Evolutionary conservation across 2,113 vertebrate species (phyloP).

Genomic region (Redunca redunca): DNA sequence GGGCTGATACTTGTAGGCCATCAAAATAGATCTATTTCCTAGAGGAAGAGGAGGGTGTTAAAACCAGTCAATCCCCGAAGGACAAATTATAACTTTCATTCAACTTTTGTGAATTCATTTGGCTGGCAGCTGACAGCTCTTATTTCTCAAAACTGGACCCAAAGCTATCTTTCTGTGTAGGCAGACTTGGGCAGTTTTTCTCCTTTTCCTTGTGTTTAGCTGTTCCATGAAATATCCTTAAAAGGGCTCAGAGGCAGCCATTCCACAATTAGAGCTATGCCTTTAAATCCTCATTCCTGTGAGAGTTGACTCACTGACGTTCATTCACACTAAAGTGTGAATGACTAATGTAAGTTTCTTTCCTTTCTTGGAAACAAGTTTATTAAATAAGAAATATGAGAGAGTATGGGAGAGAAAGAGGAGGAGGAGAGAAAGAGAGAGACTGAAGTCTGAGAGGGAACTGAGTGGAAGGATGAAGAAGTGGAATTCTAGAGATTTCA

Average conservation of each 20-base stretch:
- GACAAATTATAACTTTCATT: constrained; percentile 24
- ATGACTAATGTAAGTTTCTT: not conserved
- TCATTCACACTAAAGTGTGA: constrained; percentile 36
- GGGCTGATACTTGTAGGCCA: not conserved
- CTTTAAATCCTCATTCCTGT: constrained; percentile 26
- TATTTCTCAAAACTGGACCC: not conserved
- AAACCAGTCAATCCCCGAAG: constrained; percentile 28
- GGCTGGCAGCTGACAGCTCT: constrained; percentile 1
- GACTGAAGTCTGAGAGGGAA: not conserved
- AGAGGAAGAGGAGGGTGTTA: not conserved
- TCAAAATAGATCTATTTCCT: constrained; percentile 27
- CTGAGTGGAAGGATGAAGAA: not conserved
- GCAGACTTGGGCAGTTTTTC: not conserved
- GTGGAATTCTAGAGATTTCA: not conserved
- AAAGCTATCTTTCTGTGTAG: not conserved
- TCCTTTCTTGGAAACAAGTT: not conserved
- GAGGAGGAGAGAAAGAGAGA: not conserved
- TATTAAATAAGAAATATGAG: not conserved
- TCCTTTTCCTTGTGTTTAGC: not conserved
- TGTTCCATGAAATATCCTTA: constrained; percentile 3
- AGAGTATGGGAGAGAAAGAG: not conserved
- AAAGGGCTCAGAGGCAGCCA: not conserved
- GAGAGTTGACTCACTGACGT: not conserved
- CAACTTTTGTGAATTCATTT: constrained; percentile 8
- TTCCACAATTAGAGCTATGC: constrained; percentile 5